These are phyloP conservation scores for Microhierax caerulescens DNA, from an alignment of 2,797 vertebrate species.

Conservation along the genomic window DNA sequence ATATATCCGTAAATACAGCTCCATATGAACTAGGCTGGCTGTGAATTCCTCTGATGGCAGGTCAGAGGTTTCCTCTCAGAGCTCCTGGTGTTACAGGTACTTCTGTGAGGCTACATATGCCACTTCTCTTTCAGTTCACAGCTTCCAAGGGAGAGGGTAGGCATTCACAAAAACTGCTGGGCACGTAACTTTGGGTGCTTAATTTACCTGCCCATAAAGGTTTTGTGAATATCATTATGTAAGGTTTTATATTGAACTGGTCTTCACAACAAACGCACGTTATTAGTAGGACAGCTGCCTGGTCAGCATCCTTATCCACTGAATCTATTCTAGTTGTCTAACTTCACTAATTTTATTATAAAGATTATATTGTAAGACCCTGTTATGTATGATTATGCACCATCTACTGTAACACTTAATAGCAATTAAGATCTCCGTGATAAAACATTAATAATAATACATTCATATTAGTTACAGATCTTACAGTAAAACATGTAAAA, in stretches of 20 bases:
- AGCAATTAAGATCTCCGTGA: not conserved
- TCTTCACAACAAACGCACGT: accelerated
- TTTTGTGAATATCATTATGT: not conserved
- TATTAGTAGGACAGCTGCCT: not conserved
- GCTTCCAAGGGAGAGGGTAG: not conserved
- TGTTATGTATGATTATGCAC: not conserved
- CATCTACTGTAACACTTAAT: not conserved
- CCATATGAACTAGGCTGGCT: accelerated
- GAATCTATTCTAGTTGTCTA: not conserved
- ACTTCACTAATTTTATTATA: not conserved
- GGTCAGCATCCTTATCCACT: not conserved
- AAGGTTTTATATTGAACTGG: not conserved
- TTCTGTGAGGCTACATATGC: not conserved
- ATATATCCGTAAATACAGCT: not conserved
- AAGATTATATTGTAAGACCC: not conserved
- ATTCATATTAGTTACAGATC: not conserved
- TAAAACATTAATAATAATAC: not conserved
- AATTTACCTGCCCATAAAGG: not conserved
- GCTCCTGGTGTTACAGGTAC: not conserved
- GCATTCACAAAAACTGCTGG: not conserved
- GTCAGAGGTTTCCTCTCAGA: not conserved
- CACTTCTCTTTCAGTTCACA: not conserved
- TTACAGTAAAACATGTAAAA: not conserved
- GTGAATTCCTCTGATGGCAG: not conserved
- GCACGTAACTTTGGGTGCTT: not conserved